Base-by-base conservation (phyloP, 1,140 invertebrate species). In the Drosophila nasuta region DNA sequence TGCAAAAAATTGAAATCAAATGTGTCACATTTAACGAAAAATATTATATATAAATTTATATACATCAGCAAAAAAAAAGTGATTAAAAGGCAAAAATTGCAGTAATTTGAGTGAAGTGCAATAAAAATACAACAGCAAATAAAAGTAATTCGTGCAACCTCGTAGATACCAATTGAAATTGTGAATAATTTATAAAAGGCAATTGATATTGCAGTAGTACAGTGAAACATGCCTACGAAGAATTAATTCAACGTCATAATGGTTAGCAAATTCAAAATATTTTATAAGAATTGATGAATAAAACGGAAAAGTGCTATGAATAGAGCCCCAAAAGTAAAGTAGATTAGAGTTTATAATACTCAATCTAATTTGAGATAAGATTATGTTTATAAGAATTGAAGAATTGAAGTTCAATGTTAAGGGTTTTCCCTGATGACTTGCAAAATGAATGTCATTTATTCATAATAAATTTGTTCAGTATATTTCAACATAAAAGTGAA, bases 61-160 rank as follows among this genome's bases (percentile, higher is more conserved):
- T 8, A 30, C 17, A 45, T 15, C 5, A 10, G 30, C 13, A 41
- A 41, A 3, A 20, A 25, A 56, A 49, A 38, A 45, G 11, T 73
- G 56, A 68, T 59, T 54, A 54, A 46, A 49, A n/a, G 20, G 48
- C 65, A 56, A 46, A 25, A 48, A 54, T 8, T 35, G 6, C 6
- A 52, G 63, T 25, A 73, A 67, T 67, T 59, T 33, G 54, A 67
- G 46, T 62, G 20, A 68, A 60, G 56, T 67, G 46, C 43, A 73
- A 45, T n/a, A 48, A 46, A 49, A 11, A 38, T 48, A 64, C 4
- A 13, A 11, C 43, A 46, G 11, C 13, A 17, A 48, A 17, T 17
- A 7, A 7, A 54, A 38, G 10, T 28, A 56, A 63, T 46, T 54
- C 17, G 2, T 58, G 65, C 17, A 38, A 67, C 17, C 41, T 52